These are phyloP conservation scores for Parazoanthus swiftii DNA, from an alignment of 92 coral and sea anemone genomes.

Conservation along the genomic window DNA sequence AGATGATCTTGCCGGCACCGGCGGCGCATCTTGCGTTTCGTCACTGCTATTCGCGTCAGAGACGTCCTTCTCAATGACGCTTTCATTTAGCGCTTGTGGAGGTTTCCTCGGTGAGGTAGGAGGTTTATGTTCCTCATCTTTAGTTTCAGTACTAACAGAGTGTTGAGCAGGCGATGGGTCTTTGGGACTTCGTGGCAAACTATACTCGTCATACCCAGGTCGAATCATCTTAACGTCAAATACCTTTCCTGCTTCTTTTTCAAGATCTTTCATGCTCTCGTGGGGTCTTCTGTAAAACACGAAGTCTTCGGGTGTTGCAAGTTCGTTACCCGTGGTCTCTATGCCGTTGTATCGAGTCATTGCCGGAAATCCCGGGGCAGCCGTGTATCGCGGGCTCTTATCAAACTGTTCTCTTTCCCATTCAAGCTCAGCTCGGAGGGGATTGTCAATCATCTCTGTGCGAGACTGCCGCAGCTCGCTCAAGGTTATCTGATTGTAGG, in stretches of 20 bases:
- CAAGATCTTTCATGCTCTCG: constrained; percentile 34
- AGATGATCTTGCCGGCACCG: background rate
- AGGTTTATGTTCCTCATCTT: background rate
- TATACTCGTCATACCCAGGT: constrained; percentile 26
- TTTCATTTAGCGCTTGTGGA: background rate
- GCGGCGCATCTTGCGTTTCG: background rate
- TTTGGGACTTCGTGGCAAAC: constrained; percentile 12
- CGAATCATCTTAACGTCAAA: constrained; percentile 40
- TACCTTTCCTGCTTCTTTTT: constrained; percentile 39
- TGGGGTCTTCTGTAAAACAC: constrained; percentile 39
- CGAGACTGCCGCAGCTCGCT: constrained; percentile 36
- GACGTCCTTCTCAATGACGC: background rate
- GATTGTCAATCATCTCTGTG: constrained; percentile 42
- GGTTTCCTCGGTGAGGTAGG: background rate
- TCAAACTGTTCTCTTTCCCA: constrained; percentile 32
- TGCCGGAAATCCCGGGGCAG: background rate
- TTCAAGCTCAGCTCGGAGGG: constrained; percentile 37
- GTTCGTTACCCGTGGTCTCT: constrained; percentile 28
- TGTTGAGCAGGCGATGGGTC: background rate
- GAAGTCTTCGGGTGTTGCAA: constrained; percentile 28
- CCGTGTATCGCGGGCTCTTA: constrained; percentile 27
- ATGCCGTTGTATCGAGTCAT: constrained; percentile 19
- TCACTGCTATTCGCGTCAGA: background rate
- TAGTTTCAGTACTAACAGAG: background rate
- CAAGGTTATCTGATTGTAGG: constrained; percentile 16